Base-by-base conservation (phyloP, 2,113 vertebrate species). In the Vimba vimba region DNA sequence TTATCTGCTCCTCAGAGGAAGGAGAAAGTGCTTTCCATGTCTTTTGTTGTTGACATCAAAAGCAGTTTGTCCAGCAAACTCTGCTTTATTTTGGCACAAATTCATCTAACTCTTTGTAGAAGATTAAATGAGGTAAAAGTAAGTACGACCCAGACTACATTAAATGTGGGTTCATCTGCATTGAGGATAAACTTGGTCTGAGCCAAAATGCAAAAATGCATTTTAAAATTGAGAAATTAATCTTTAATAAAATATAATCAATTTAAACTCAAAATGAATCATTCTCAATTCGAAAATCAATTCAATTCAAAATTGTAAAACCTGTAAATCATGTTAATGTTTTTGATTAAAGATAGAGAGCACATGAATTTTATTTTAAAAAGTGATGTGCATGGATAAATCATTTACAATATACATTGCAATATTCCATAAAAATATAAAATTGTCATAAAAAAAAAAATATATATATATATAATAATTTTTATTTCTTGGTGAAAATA, bases 21-120 rank as follows among this genome's bases (percentile, higher is more conserved):
- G 25, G 25, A 55, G 25, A 55, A 55, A 30, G 13, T 25, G 4
- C 50, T 77, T 77, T 77, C 4, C 7, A 1, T 77, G 47, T 77
- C 27, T 77, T 77, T 77, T 77, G 13, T 55, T 77, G 25, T 55
- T 19, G 17, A 33, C 21, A 71, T 71, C 21, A 71, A 71, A 71
- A 43, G 21, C 19, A 12, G 4, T 71, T 71, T 71, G 68, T n/a
- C 21, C 68, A 71, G 36, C 21, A 43, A 71, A 71, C 36, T 12
- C 68, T 71, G 10, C 15, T 21, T 10, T 12, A 71, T 71, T 71
- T 71, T 43, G 4, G 9, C 4, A 23, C 21, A 71, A 43, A 71
- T 71, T 23, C 19, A 71, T 71, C 9, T 39, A 9, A 39, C 33
- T 0, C 68, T 71, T 71, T 71, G 19, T 39, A 4, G 33, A 69